Base-by-base conservation (phyloP, 2,888 invertebrate genomes). In the Sclerodermus sp. region DNA sequence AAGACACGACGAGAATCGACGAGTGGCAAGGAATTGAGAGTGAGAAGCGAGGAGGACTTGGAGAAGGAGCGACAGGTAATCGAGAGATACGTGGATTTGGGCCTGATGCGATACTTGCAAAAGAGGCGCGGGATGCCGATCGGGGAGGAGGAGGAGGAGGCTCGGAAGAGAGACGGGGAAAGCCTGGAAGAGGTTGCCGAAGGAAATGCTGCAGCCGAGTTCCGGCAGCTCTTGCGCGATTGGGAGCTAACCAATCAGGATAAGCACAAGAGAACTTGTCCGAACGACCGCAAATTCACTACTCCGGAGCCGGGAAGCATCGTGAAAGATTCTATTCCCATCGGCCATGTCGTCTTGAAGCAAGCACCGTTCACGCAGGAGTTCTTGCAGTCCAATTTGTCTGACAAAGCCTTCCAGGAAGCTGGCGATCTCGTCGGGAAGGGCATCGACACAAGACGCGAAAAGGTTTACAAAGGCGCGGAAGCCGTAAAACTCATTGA, bases 401-500 rank as follows among this genome's bases (percentile, higher is more conserved):
- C 72, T 34, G 74, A 73, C 51, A 51, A 51, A 32, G 72, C 66
- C 2, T 73, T 62, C 45, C 67, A 65, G 45, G 62, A 72, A 50
- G 36, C 48, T 5, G 73, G 71, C n/a, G 71, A 73, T 37, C 14
- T 45, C 1, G 52, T 62, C 9, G 64, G 66, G 2, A 23, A 50
- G 10, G 60, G 65, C 2, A 51, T 73, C 42, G 73, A 73, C 29
- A 66, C 58, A 2, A 55, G 55, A 3, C 57, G 52, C 13, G 16
- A 60, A 48, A 71, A 66, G 47, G 42, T 67, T 17, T 71, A 58
- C 43, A 63, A 43, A 12, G 73, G 74, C 0, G 17, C 14, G 1
- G 32, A 70, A 9, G 72, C 73, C 2, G 16, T 59, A 12, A 45
- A 55, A 18, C 49, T 36, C 41, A 53, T 64, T n/a, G 47, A 48